phyloP scores from a whole-genome alignment of 2,888 invertebrate species.

The Thereva unica region DNA sequence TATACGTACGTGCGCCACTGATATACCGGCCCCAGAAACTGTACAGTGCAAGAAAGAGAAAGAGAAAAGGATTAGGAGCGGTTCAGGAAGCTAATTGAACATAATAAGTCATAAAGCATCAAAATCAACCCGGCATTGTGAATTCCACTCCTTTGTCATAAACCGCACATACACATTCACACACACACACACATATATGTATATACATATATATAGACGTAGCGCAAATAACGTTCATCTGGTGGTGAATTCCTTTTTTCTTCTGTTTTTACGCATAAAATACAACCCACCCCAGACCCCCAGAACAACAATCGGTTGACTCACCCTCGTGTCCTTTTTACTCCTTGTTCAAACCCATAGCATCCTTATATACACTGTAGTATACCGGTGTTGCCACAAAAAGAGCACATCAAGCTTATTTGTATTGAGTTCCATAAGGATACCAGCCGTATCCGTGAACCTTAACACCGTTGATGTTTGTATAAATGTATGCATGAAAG shows the following conservation, averaged over 20 bases:
- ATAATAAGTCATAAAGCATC: constrained; percentile 40
- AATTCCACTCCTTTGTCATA: constrained; percentile 34
- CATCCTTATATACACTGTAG: constrained; percentile 12
- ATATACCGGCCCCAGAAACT: not conserved
- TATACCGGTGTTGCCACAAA: constrained; percentile 25
- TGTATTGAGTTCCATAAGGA: constrained; percentile 20
- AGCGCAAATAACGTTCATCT: constrained; percentile 35
- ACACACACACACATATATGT: constrained; percentile 6
- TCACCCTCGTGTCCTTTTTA: constrained; percentile 14
- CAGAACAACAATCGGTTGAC: constrained; percentile 22
- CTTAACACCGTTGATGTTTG: not conserved
- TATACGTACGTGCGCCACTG: constrained; percentile 26
- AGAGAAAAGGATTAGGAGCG: constrained; percentile 39
- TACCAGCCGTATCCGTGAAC: constrained; percentile 20
- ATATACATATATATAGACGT: constrained; percentile 11
- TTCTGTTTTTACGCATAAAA: constrained; percentile 39
- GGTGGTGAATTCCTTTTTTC: constrained; percentile 31
- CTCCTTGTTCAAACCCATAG: not conserved
- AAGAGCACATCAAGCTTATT: constrained; percentile 16
- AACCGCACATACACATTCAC: constrained; percentile 1
- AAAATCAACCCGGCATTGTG: constrained; percentile 36
- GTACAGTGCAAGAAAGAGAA: constrained; percentile 10
- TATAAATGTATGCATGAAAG: not conserved
- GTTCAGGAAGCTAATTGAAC: constrained; percentile 40
- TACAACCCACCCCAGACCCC: constrained; percentile 22